A percentile compares a stretch with the other conserved stretches of the same genome.
Evolutionary conservation across 2,797 vertebrate species (phyloP).

Genomic region (Clarias laeviceps): DNA sequence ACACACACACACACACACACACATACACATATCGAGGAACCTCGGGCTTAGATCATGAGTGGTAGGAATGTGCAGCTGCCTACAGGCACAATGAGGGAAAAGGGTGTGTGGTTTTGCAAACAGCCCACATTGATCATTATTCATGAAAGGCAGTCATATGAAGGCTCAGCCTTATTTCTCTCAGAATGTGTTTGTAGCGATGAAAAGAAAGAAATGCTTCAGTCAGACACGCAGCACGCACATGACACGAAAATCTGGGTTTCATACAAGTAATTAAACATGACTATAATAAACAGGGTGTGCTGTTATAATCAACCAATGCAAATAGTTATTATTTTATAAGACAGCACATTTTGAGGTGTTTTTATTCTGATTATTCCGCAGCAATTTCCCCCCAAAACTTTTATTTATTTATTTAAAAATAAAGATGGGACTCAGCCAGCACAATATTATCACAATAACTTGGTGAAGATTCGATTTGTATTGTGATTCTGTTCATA

Average conservation of each 20-base stretch:
- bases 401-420: too few species aligned
- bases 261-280: constrained; percentile 18
- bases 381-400: not conserved
- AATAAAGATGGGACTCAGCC: too few species aligned
- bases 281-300: too few species aligned
- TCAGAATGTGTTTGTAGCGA: constrained; percentile 35
- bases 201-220: constrained; percentile 41
- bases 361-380: not conserved
- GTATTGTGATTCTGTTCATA: too few species aligned
- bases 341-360: not conserved
- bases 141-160: constrained; percentile 62
- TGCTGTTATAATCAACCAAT: not conserved
- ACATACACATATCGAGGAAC: constrained; percentile 57
- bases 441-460: too few species aligned
- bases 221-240: constrained; percentile 35
- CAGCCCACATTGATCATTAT: constrained; percentile 67
- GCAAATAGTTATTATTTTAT: not conserved
- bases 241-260: constrained; percentile 43
- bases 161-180: constrained; percentile 52
- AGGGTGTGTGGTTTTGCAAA: constrained; percentile 60
- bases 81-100: constrained; percentile 58
- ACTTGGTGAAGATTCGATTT: too few species aligned
- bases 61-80: constrained; percentile 67
- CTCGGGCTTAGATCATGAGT: constrained; percentile 70
- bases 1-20: constrained; percentile 35